phyloP scores from a whole-genome alignment of 2,888 invertebrate genomes.

The Ferrisia virgata region DNA sequence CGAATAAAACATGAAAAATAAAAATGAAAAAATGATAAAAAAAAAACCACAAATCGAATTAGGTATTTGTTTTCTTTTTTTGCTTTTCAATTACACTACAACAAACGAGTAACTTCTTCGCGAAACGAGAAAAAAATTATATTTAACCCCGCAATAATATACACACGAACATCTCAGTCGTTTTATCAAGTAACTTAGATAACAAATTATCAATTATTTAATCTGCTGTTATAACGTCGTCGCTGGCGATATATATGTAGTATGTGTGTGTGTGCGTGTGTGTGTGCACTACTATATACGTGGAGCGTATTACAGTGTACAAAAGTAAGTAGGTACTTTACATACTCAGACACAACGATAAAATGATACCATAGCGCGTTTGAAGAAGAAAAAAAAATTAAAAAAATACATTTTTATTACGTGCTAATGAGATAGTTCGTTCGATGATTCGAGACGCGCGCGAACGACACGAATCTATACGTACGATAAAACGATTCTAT shows the following conservation, averaged over 20 bases:
- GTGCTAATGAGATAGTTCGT: background rate
- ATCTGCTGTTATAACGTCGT: slow-evolving; percentile 31
- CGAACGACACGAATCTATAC: background rate
- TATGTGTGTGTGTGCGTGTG: no score
- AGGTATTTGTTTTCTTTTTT: no score
- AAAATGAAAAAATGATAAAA: background rate
- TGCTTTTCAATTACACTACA: background rate
- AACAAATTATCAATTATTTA: slow-evolving; percentile 40
- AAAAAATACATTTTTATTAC: slow-evolving; percentile 19
- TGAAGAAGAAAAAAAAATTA: no score
- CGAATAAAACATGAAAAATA: background rate
- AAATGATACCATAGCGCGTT: background rate
- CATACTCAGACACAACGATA: slow-evolving; percentile 30
- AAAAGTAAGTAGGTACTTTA: background rate
- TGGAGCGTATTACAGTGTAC: background rate
- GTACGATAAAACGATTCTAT: background rate
- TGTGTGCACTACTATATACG: no score
- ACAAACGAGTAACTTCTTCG: background rate
- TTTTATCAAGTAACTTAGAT: slow-evolving; percentile 30
- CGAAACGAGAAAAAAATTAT: slow-evolving; percentile 30
- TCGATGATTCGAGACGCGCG: background rate
- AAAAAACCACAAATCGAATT: background rate
- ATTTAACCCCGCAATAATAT: slow-evolving; percentile 21
- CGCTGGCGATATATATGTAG: slow-evolving; percentile 7
- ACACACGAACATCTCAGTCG: slow-evolving; percentile 31